Conservation (phyloP, 1,140 invertebrate species). For the Frieseomelitta varia region DNA sequence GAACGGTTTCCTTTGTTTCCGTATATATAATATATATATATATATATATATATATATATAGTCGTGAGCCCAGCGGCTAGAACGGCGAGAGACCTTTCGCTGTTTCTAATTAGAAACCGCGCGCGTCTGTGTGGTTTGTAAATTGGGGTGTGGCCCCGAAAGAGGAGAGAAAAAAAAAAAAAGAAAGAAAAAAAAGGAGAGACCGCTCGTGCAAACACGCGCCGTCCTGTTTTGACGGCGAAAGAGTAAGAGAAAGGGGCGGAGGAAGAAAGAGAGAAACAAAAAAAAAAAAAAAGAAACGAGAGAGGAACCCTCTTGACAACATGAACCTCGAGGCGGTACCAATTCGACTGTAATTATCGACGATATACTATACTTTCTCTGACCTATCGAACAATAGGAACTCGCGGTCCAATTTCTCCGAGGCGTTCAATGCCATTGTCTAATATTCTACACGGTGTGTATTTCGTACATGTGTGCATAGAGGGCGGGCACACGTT, state of each 20-base stretch:
- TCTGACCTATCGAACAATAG: constrained; percentile 42
- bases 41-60: too few relatives aligned
- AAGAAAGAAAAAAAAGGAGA: not conserved
- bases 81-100: constrained; percentile 3
- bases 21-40: too few relatives aligned
- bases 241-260: constrained; percentile 17
- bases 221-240: not conserved
- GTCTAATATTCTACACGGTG: not conserved
- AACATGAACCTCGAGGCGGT: constrained; percentile 30
- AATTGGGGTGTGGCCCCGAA: constrained; percentile 2
- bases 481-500: not conserved
- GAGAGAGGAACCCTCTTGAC: not conserved
- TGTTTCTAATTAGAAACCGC: constrained; percentile 32
- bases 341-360: constrained; percentile 36
- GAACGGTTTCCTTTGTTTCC: not conserved
- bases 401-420: constrained; percentile 44
- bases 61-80: too few relatives aligned
- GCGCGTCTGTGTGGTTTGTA: not conserved
- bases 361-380: constrained; percentile 25
- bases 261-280: not conserved
- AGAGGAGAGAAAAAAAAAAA: not conserved
- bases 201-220: not conserved
- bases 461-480: not conserved
- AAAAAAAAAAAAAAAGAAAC: not conserved
- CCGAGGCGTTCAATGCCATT: constrained; percentile 22